Conservation (phyloP, 2,888 invertebrate genomes). For the Nudaria mundana region DNA sequence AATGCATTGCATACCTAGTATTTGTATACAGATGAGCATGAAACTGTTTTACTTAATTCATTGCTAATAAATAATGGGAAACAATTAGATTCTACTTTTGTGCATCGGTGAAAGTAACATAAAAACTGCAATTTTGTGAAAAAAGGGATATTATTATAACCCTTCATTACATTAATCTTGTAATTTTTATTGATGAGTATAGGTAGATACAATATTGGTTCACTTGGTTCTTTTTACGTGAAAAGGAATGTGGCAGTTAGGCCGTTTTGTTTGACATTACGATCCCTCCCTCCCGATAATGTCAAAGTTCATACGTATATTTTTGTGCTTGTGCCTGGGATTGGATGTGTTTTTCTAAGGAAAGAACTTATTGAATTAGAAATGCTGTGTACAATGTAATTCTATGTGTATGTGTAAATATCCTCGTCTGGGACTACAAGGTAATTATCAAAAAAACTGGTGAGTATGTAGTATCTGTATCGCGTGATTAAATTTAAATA, state of each 20-base stretch:
- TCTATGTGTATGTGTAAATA: slow-evolving; percentile 14
- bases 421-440: slow-evolving; percentile 11
- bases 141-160: too few species aligned
- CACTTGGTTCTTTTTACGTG: slow-evolving; percentile 27
- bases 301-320: slow-evolving; percentile 70
- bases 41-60: too few species aligned
- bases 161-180: too few species aligned
- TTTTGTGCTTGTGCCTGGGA: slow-evolving; percentile 15
- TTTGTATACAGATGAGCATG: too few species aligned
- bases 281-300: slow-evolving; percentile 45
- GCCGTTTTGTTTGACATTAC: slow-evolving; percentile 57
- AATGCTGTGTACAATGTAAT: slow-evolving; percentile 21
- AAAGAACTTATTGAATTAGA: slow-evolving; percentile 36
- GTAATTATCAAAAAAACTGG: slow-evolving; percentile 23
- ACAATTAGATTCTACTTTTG: too few species aligned
- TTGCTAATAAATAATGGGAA: too few species aligned
- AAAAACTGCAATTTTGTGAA: too few species aligned
- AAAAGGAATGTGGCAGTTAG: slow-evolving; percentile 56
- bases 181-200: too few species aligned
- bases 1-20: too few species aligned
- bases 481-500: too few species aligned
- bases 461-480: neutral
- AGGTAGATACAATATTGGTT: too few species aligned
- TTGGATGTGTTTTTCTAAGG: slow-evolving; percentile 37
- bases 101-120: too few species aligned